phyloP scores from a whole-genome alignment of 2,797 vertebrate species.

The Acipenser ruthenus region DNA sequence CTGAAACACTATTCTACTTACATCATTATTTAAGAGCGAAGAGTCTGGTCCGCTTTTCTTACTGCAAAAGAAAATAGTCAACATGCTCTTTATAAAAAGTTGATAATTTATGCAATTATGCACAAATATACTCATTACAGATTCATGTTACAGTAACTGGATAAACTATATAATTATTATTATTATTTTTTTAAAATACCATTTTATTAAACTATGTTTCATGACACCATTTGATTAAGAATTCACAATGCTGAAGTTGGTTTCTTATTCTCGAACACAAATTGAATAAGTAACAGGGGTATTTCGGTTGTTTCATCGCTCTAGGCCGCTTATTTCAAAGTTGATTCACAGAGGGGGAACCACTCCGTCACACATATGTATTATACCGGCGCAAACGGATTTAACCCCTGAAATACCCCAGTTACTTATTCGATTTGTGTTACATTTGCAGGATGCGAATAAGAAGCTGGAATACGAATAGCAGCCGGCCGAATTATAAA shows the following conservation, averaged over 20 bases:
- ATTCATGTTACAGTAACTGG: too few species aligned
- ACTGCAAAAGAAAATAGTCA: slow-evolving; percentile 38
- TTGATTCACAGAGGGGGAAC: too few species aligned
- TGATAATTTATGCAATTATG: background rate
- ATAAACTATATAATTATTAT: background rate
- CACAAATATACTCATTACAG: too few species aligned
- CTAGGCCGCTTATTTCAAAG: too few species aligned
- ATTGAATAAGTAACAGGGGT: background rate
- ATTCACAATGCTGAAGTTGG: background rate
- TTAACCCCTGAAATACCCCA: too few species aligned
- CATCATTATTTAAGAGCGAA: slow-evolving; percentile 58
- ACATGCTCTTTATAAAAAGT: background rate
- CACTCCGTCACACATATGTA: too few species aligned
- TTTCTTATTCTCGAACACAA: background rate
- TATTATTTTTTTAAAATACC: background rate
- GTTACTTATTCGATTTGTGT: too few species aligned
- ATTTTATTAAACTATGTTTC: background rate
- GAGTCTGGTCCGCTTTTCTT: slow-evolving; percentile 60
- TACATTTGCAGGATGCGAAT: too few species aligned
- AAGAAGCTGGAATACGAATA: too few species aligned
- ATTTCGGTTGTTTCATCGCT: too few species aligned
- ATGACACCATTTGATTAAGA: background rate
- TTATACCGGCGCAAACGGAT: too few species aligned
- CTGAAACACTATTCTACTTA: slow-evolving; percentile 39
- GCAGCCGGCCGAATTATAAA: too few species aligned